These are phyloP conservation scores for Ginglymostoma cirratum DNA, from an alignment of 2,113 vertebrate species.

Conservation along the genomic window DNA sequence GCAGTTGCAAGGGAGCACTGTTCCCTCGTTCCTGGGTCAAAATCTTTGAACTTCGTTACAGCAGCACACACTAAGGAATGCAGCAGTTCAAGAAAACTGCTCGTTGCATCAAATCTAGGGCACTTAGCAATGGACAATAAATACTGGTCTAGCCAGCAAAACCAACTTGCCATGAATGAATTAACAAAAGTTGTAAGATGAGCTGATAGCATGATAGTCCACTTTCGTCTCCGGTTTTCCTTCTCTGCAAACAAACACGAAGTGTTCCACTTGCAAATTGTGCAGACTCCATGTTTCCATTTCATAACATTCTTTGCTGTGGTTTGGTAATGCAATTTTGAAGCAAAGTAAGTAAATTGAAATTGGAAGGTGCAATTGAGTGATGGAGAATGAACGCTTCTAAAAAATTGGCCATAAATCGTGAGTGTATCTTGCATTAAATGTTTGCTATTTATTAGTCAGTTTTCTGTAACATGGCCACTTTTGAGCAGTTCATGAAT, in stretches of 20 bases:
- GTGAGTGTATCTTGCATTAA: not conserved
- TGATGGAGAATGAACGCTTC: not conserved
- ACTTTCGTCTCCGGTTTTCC: not conserved
- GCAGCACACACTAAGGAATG: too few species aligned
- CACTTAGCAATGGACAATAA: too few species aligned
- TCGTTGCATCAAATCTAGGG: too few species aligned
- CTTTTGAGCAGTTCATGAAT: not conserved
- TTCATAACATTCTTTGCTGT: not conserved
- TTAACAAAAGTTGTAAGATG: not conserved
- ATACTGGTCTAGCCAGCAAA: too few species aligned
- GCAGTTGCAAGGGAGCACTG: too few species aligned
- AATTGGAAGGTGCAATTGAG: not conserved
- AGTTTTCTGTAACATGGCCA: not conserved
- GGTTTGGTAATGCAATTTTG: not conserved
- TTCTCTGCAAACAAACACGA: not conserved
- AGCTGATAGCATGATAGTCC: not conserved
- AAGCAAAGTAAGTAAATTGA: not conserved
- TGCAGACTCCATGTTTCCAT: not conserved
- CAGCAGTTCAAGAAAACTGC: too few species aligned
- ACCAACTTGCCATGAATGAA: too few species aligned
- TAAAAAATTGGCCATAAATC: not conserved
- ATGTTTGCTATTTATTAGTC: not conserved
- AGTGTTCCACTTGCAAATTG: not conserved
- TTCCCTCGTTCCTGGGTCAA: too few species aligned
- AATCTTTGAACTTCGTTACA: too few species aligned